A percentile compares a stretch with the other conserved stretches of the same genome.
These are phyloP conservation scores for Cydia fagiglandana DNA, from an alignment of 1,140 invertebrate genomes.

Conservation along the genomic window DNA sequence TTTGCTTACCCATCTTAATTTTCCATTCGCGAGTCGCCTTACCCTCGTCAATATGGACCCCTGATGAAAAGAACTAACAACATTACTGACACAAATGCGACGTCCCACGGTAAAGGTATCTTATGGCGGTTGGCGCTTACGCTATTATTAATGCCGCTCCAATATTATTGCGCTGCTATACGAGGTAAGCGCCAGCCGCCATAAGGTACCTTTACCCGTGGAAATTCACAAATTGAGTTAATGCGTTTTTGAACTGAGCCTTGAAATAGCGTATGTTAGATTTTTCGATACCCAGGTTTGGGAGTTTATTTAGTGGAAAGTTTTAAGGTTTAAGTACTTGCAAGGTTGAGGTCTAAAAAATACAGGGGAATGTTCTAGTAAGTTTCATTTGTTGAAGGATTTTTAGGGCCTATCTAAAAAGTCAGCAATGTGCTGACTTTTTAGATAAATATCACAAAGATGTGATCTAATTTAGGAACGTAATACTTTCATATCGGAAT, in stretches of 20 bases:
- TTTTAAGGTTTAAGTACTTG: background rate
- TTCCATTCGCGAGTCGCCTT: background rate
- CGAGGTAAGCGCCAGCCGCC: too few relatives aligned
- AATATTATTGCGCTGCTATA: too few relatives aligned
- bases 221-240: background rate
- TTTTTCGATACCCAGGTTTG: background rate
- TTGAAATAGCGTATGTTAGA: background rate
- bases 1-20: background rate
- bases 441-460: too few relatives aligned
- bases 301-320: background rate
- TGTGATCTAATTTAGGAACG: too few relatives aligned
- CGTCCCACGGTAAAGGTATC: too few relatives aligned
- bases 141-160: too few relatives aligned
- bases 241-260: background rate
- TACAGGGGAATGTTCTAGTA: background rate
- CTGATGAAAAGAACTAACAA: background rate
- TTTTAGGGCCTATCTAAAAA: background rate
- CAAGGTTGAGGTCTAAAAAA: background rate
- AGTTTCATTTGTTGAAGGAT: background rate
- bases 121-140: too few relatives aligned
- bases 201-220: too few relatives aligned
- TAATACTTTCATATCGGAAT: too few relatives aligned
- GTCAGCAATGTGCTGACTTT: background rate
- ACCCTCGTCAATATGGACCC: background rate
- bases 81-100: background rate